Percentiles rank a stretch among this genome's conserved stretches.
These are phyloP conservation scores for Leistus spinibarbis DNA, from an alignment of 2,888 invertebrate genomes.

Conservation along the genomic window DNA sequence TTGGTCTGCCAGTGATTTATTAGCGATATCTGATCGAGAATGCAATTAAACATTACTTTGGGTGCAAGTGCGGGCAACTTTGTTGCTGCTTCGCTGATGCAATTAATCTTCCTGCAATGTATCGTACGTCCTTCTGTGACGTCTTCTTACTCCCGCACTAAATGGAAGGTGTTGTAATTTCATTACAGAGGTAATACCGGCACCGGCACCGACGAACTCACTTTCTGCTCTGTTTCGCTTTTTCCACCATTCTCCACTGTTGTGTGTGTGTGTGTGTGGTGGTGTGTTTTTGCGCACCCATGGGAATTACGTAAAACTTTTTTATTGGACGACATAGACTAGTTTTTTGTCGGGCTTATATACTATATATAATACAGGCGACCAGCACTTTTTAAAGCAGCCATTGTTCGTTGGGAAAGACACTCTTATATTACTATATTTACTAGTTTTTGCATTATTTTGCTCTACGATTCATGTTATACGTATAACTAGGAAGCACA, in stretches of 20 bases:
- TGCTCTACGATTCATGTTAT: too few species aligned
- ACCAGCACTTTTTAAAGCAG: too few species aligned
- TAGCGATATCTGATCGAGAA: conserved; percentile 35
- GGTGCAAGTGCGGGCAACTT: conserved; percentile 10
- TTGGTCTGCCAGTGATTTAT: conserved; percentile 39
- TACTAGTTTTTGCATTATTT: too few species aligned
- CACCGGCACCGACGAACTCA: conserved; percentile 2
- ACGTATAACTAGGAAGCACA: too few species aligned
- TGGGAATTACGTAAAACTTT: conserved; percentile 31
- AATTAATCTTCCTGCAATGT: conserved; percentile 29
- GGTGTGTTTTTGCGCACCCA: too few species aligned
- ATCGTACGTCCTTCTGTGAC: neutral
- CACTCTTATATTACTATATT: too few species aligned
- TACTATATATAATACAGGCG: too few species aligned
- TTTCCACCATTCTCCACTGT: conserved; percentile 14
- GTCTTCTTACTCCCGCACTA: conserved; percentile 29
- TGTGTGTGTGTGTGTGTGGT: conserved; percentile 25
- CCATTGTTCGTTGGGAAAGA: too few species aligned
- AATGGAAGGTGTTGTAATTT: conserved; percentile 38
- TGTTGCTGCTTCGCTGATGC: conserved; percentile 20
- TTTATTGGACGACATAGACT: conserved; percentile 19
- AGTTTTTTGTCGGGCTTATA: conserved; percentile 21
- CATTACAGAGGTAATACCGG: conserved; percentile 31
- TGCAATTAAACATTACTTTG: conserved; percentile 39
- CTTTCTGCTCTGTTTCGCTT: conserved; percentile 28